Base-by-base conservation (phyloP, 2,888 invertebrate genomes). In the Apoderus coryli region DNA sequence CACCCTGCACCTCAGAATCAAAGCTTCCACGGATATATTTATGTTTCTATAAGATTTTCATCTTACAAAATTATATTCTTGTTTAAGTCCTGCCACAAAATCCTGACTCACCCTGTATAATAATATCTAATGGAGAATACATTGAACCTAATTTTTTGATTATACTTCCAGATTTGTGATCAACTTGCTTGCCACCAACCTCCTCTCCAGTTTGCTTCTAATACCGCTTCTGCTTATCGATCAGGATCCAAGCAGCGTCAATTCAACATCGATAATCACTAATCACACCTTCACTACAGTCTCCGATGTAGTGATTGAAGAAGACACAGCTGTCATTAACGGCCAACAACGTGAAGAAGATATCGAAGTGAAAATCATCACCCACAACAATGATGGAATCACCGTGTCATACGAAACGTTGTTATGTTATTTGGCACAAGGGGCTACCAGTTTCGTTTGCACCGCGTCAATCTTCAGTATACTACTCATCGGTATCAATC, bases 391-490 rank as follows among this genome's bases (percentile, higher is more conserved):
- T 22, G 35, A 39, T 16, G 25, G 34, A 16, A 12, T 38, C 29
- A 16, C 38, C 6, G 31, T 15, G 14, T 27, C 19, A 16, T 19
- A 34, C 30, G 24, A 27, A 14, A 32, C 35, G 10, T 14, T 44
- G 13, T 37, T 56, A 31, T 58, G 58, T 37, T 53, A 53, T 31
- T 45, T 65, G 16, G 67, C 69, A 15, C 77, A 78, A 44, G 71
- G 70, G 28, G 66, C 69, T 42, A 72, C 76, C 19, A 67, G 66
- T 29, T 54, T 65, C 30, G 57, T 66, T 14, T 66, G 65, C 31
- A 61, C 69, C 2, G 67, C 71, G 1, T 71, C 71, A 27, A 65
- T 73, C 25, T 57, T 73, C 32, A 69, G 73, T 29, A 65, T 73
- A 4, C 57, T 74, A 4, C 56, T 72, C 19, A 72, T 75, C 40